A percentile compares a stretch with the other conserved stretches of the same genome.
phyloP scores from a whole-genome alignment of 2,113 vertebrate species.

The Chrysochloris asiatica region DNA sequence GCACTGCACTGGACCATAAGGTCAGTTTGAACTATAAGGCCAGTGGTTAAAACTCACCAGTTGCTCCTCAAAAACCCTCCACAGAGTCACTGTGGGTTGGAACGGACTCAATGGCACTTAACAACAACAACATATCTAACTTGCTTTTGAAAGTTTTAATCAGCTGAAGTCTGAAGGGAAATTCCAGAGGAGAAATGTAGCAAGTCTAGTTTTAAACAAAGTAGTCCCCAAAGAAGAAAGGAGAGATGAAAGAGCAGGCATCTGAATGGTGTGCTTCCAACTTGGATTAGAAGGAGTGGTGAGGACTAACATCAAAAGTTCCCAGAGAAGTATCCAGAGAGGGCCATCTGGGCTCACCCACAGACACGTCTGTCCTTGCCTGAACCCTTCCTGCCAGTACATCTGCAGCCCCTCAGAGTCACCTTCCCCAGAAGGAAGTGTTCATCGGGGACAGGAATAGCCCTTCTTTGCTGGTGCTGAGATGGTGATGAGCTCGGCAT shows the following conservation, averaged over 20 bases:
- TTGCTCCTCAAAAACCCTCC: no score
- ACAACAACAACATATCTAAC: neutral
- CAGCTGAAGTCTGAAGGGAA: neutral
- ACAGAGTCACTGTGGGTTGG: no score
- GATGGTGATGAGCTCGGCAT: neutral
- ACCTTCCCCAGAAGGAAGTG: neutral
- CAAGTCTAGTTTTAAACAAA: neutral
- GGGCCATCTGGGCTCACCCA: neutral
- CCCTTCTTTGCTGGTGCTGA: neutral
- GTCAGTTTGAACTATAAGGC: no score
- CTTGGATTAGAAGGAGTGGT: neutral
- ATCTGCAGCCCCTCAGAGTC: slow-evolving; percentile 17
- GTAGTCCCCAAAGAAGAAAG: neutral
- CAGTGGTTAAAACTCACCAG: no score
- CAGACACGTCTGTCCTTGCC: rapidly evolving
- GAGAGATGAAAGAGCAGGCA: neutral
- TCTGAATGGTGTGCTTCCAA: neutral
- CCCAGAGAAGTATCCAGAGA: neutral
- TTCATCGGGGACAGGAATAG: slow-evolving; percentile 24
- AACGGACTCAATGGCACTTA: no score
- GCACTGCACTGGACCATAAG: no score
- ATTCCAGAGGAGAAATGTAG: neutral
- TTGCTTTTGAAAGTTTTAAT: slow-evolving; percentile 40
- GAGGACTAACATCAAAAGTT: neutral
- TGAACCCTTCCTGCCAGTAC: neutral